These are phyloP conservation scores for Subanguina moxae DNA, from an alignment of 1,140 invertebrate genomes.

Conservation along the genomic window DNA sequence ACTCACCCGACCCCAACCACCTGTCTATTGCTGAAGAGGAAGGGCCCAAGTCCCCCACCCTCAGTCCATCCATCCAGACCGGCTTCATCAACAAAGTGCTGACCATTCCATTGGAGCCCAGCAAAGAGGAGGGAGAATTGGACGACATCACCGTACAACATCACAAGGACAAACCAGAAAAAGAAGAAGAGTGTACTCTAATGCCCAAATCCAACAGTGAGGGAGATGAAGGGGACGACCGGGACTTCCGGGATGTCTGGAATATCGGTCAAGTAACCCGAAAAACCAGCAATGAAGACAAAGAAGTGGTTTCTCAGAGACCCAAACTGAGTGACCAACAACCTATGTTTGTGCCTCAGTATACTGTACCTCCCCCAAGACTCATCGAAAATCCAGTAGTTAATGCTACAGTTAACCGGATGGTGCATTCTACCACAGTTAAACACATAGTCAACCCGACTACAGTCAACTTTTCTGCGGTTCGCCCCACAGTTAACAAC, in stretches of 20 bases:
- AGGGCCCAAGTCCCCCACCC: not conserved
- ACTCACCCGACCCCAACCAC: not conserved
- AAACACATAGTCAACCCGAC: too few relatives aligned
- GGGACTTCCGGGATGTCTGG: not conserved
- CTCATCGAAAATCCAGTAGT: not conserved
- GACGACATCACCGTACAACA: too few relatives aligned
- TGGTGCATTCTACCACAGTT: not conserved
- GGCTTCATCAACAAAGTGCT: not conserved
- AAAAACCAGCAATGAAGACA: not conserved
- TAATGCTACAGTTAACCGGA: not conserved
- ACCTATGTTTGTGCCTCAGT: not conserved
- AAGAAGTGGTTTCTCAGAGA: not conserved
- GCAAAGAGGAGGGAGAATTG: not conserved
- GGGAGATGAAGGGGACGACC: not conserved
- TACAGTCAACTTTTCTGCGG: not conserved
- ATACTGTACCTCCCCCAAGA: not conserved
- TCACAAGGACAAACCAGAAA: not conserved
- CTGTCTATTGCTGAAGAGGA: not conserved
- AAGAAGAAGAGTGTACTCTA: not conserved
- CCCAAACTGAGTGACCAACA: conserved; percentile 2
- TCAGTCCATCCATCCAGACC: not conserved
- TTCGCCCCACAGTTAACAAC: not conserved
- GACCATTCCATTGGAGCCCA: not conserved
- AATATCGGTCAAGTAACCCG: not conserved
- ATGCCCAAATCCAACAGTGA: not conserved